Evolutionary conservation across 1,140 invertebrate genomes (phyloP), one percentile per base, ranked within the genome.

Genomic region (Ephestia elutella): DNA sequence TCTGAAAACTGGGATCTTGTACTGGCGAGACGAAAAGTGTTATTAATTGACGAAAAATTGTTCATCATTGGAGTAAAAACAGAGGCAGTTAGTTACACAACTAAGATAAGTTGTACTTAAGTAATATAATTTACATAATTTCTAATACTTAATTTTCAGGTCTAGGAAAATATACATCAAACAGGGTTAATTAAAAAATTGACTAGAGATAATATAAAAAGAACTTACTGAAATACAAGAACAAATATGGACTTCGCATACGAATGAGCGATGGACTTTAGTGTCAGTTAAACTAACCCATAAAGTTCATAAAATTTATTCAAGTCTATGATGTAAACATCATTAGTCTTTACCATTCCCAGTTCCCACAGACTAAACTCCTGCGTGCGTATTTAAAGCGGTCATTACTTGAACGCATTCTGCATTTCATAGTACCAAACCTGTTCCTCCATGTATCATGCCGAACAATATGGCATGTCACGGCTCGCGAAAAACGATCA

Each of bases 401-500:
- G 60, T 82, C 71, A 80, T 80, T 82, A 75, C 63, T 65, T 66
- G 68, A 76, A 74, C 69, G 69, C 69, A 62, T 71, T 74, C 58
- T 76, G 66, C 66, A 59, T 71, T 66, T 71, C 67, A 68, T 66
- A 60, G 68, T 72, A 70, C 70, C 68, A 66, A 80, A 82, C 82
- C 80, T 74, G 82, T 82, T 80, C 71, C 73, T 71, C 65, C 73
- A 78, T 79, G 76, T 79, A 80, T 80, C 78, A 82, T 80, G 65
- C 64, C 64, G 82, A 82, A 87, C 83, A 85, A 82, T 87, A 87
- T 84, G 81, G 81, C 73, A 70, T 80, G 83, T 79, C 80, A 82
- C 77, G 81, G 65, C 73, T 70, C 71, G 57, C 62, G 66, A 78
- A 83, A 82, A 82, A 78, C 67, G 78, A 80, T 71, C 13, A 44